Conservation (phyloP, 2,888 invertebrate species). For the Drosophila kokeensis region DNA sequence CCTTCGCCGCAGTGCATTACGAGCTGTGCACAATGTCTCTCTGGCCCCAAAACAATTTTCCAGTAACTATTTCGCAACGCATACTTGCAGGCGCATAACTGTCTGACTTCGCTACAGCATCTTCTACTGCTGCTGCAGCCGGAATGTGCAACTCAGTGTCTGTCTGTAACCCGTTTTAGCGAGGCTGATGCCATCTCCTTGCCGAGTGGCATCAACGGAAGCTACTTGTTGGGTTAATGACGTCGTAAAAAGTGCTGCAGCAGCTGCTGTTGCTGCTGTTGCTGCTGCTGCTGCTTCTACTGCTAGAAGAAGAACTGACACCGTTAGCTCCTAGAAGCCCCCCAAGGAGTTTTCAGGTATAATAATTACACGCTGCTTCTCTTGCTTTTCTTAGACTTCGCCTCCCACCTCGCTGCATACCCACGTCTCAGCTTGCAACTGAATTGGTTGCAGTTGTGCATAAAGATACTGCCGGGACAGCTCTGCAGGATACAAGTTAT, state of each 20-base stretch:
- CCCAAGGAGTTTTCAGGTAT: constrained; percentile 31
- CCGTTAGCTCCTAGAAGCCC: constrained; percentile 34
- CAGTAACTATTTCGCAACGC: constrained; percentile 62
- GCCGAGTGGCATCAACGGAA: constrained; percentile 47
- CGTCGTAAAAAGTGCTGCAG: constrained; percentile 67
- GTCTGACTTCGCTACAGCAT: constrained; percentile 31
- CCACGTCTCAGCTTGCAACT: constrained; percentile 10
- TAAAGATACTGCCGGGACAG: constrained; percentile 10
- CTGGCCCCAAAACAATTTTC: constrained; percentile 61
- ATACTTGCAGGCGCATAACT: constrained; percentile 67
- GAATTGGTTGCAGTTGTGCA: constrained; percentile 23
- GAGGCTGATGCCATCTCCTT: constrained; percentile 39
- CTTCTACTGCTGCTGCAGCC: constrained; percentile 12
- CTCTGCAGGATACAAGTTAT: constrained; percentile 7
- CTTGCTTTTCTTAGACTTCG: not conserved
- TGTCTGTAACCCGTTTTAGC: constrained; percentile 39
- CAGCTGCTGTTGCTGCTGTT: constrained; percentile 40
- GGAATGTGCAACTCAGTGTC: constrained; percentile 58
- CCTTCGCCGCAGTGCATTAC: constrained; percentile 45
- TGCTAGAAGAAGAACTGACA: constrained; percentile 45
- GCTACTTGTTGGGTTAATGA: constrained; percentile 74
- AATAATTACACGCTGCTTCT: constrained; percentile 46
- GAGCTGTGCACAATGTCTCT: constrained; percentile 40
- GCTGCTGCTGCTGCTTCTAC: constrained; percentile 38
- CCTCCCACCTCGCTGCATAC: not conserved